phyloP scores from a whole-genome alignment of 1,140 invertebrate species.

The Paraescarpia echinospica region DNA sequence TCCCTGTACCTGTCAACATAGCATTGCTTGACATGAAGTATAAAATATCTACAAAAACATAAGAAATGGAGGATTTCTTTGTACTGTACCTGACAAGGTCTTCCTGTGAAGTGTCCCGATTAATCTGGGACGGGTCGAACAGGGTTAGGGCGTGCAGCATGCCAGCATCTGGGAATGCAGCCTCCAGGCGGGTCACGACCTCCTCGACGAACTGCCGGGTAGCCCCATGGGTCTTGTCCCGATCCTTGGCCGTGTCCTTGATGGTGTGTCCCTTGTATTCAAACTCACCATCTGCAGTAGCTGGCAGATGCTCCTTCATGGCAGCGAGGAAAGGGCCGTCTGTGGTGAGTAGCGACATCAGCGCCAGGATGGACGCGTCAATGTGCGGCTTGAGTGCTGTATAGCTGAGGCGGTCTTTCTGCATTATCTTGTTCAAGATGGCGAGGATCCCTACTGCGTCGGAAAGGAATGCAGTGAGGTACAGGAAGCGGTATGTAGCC shows the following conservation, averaged over 20 bases:
- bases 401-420: neutral
- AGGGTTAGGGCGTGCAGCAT: neutral
- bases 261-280: constrained; percentile 7
- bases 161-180: constrained; percentile 11
- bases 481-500: no score
- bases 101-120: no score
- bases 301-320: neutral
- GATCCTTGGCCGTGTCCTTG: neutral
- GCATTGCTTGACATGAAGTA: neutral
- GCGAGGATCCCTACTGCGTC: no score
- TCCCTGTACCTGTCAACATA: constrained; percentile 6
- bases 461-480: no score
- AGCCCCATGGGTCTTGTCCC: neutral
- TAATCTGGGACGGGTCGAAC: constrained; percentile 8
- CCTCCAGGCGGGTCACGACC: neutral
- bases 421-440: no score
- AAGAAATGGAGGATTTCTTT: neutral
- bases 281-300: neutral
- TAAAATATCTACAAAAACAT: neutral
- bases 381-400: neutral
- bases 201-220: neutral
- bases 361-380: constrained; percentile 1
- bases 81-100: constrained; percentile 13
- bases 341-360: neutral
- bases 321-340: neutral